Conservation (phyloP, 2,888 invertebrate species). For the Calliopum simillimum region DNA sequence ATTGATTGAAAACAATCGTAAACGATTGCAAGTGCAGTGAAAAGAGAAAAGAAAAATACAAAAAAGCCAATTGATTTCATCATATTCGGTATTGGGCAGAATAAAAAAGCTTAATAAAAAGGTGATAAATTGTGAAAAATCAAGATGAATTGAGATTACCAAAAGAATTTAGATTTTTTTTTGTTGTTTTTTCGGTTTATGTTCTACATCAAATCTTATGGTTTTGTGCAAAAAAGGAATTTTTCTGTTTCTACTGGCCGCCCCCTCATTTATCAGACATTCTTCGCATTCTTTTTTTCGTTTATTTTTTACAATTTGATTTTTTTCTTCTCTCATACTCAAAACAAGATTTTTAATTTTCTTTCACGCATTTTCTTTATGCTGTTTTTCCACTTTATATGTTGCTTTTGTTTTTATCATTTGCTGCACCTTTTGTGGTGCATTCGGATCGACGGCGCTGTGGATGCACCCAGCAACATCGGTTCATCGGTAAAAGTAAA, state of each 20-base stretch:
- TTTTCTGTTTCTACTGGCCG: constrained; percentile 18
- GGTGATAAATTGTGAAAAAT: constrained; percentile 24
- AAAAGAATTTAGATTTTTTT: constrained; percentile 10
- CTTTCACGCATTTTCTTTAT: constrained; percentile 6
- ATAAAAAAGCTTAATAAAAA: constrained; percentile 12
- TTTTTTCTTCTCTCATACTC: constrained; percentile 12
- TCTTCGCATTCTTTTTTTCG: constrained; percentile 7
- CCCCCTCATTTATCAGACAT: constrained; percentile 26
- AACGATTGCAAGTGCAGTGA: constrained; percentile 5
- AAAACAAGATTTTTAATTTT: constrained; percentile 24
- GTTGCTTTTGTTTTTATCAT: too few species aligned
- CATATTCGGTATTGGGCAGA: neutral
- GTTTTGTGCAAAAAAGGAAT: constrained; percentile 31
- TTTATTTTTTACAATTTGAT: neutral
- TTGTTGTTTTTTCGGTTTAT: constrained; percentile 5
- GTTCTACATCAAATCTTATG: neutral
- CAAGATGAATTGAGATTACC: constrained; percentile 18
- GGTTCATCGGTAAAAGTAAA: neutral
- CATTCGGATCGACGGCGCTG: constrained; percentile 3
- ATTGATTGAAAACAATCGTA: constrained; percentile 16
- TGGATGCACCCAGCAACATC: constrained; percentile 18
- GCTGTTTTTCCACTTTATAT: neutral
- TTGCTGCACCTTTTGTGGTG: neutral
- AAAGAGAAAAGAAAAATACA: neutral
- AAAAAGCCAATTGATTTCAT: neutral